phyloP scores from a whole-genome alignment of 1,140 invertebrate genomes.

The Trachymyrmex septentrionalis region DNA sequence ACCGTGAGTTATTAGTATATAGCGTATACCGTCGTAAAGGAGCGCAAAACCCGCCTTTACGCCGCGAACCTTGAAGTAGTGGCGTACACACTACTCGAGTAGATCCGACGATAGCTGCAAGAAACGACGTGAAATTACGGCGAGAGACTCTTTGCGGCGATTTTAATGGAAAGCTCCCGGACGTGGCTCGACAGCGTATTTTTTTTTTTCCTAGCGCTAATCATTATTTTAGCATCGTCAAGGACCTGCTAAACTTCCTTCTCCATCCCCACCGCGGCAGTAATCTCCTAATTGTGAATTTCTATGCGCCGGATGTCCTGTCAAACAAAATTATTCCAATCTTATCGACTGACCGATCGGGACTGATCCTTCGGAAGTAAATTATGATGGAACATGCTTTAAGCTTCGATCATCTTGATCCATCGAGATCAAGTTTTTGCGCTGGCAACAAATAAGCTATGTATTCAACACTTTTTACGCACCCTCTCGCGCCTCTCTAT shows the following conservation, averaged over 20 bases:
- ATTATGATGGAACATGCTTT: slow-evolving; percentile 49
- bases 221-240: slow-evolving; percentile 34
- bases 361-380: slow-evolving; percentile 49
- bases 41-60: slow-evolving; percentile 67
- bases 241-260: slow-evolving; percentile 26
- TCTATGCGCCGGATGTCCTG: slow-evolving; percentile 31
- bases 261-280: neutral
- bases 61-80: slow-evolving; percentile 66
- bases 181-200: slow-evolving; percentile 44
- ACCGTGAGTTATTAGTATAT: slow-evolving; percentile 77
- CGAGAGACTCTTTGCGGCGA: slow-evolving; percentile 58
- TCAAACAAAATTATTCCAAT: slow-evolving; percentile 51
- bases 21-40: slow-evolving; percentile 71
- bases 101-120: slow-evolving; percentile 71
- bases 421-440: slow-evolving; percentile 47
- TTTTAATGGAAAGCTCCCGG: slow-evolving; percentile 69
- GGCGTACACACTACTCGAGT: slow-evolving; percentile 37
- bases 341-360: slow-evolving; percentile 41
- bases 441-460: slow-evolving; percentile 25
- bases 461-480: slow-evolving; percentile 21
- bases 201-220: slow-evolving; percentile 59
- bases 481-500: slow-evolving; percentile 33
- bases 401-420: slow-evolving; percentile 23
- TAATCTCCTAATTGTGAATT: slow-evolving; percentile 55
- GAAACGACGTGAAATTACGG: slow-evolving; percentile 73